phyloP scores from a whole-genome alignment of 2,797 vertebrate genomes.

The Fistularia commersonii region DNA sequence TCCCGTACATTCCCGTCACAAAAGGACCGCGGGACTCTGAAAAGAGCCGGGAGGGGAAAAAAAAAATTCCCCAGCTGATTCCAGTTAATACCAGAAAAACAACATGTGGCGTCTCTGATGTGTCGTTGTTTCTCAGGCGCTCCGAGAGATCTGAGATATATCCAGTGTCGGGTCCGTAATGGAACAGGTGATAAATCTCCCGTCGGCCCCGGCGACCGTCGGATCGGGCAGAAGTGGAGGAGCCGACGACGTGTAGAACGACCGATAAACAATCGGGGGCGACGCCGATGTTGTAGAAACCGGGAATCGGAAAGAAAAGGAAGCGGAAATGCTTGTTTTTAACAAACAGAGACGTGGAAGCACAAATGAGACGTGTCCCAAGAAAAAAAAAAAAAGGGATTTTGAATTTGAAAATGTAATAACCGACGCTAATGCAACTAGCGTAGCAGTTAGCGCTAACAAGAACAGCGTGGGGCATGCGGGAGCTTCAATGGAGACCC shows the following conservation, averaged over 20 bases:
- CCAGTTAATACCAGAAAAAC: conserved; percentile 61
- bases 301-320: conserved; percentile 7
- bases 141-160: conserved; percentile 47
- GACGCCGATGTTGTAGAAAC: conserved; percentile 31
- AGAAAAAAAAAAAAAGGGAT: too few relatives aligned
- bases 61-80: conserved; percentile 60
- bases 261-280: conserved; percentile 30
- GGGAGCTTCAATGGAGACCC: too few relatives aligned
- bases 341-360: conserved; percentile 8
- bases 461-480: too few relatives aligned
- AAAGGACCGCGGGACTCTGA: conserved; percentile 26
- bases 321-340: conserved; percentile 45
- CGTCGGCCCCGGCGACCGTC: conserved; percentile 26
- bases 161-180: conserved; percentile 50
- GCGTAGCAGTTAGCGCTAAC: too few relatives aligned
- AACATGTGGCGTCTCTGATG: conserved; percentile 41
- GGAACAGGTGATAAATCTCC: conserved; percentile 50
- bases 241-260: conserved; percentile 32
- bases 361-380: neutral
- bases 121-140: conserved; percentile 52
- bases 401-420: too few relatives aligned
- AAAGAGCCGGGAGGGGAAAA: conserved; percentile 16
- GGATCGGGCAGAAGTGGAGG: conserved; percentile 9
- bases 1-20: conserved; percentile 13
- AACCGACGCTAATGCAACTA: too few relatives aligned